Evolutionary conservation across 2,797 vertebrate genomes (phyloP), one percentile per base, ranked within the genome.

Genomic region (Rhinichthys osculus): DNA sequence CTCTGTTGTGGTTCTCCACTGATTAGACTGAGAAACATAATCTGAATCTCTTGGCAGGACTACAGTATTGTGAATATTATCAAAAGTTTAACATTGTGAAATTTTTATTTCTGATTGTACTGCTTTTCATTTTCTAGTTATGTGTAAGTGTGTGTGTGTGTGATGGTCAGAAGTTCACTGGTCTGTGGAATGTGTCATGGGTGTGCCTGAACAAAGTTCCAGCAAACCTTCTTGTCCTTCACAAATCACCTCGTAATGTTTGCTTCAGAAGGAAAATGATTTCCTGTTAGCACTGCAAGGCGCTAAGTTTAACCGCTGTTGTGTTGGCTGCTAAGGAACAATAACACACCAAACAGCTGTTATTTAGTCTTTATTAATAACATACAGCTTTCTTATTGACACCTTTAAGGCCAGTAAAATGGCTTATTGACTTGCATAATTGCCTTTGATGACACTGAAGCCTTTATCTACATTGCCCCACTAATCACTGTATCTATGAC

Each of bases 191-290:
- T 87, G 47, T 40, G 23, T 42, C 7, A 47, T 77, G 81, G 64
- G 52, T 86, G 71, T 64, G 85, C 76, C 79, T 19, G 82, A 87
- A 30, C 85, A 85, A 89, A 89, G 80, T 85, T 83, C 81, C 21
- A 44, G n/a, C 50, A 84, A 70, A 66, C 38, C 30, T 33, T 66
- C 27, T 66, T 0, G 16, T 33, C 50, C 21, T 78, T 30, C 30
- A 54, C 59, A 79, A 33, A 27, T 27, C 44, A 78, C 33, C 35
- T 84, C 7, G 1, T 77, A 62, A 30, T 74, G 42, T 83, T 74
- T 17, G 64, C 1, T 67, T 7, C 2, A 27, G 33, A 77, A 10
- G 52, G n/a, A 82, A 66, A 52, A 84, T 30, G 27, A 27, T 27
- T 27, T 27, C 27, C 27, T 35, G 13, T 83, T 38, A 50, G 40